Base-by-base conservation (phyloP, 2,888 invertebrate genomes). In the Heliconius erato region DNA sequence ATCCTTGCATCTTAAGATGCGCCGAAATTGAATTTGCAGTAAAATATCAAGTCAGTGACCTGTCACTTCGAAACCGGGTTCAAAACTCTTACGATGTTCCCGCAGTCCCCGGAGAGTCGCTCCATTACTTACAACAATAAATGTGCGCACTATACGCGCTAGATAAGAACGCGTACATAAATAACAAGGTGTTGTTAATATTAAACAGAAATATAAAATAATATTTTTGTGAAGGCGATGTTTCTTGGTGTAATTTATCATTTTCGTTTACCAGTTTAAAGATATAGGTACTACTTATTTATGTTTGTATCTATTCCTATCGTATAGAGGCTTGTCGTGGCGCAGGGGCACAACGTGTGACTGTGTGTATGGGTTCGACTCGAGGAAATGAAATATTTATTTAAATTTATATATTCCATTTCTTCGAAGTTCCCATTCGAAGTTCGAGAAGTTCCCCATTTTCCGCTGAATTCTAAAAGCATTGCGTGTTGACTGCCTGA, bases 101-200 rank as follows among this genome's bases (percentile, higher is more conserved):
- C 76, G 44, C 28, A 67, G 67, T 40, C 35, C 84, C 82, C 7
- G 72, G 84, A 79, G 78, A 80, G 69, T 40, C 67, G 63, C 79
- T 69, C 84, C 82, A 84, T 82, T 84, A 84, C 79, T 77, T 82
- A 72, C 81, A 65, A 72, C 77, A 77, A 77, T 82, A 83, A 82
- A 83, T 79, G 59, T 69, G 78, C 74, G 28, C 68, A 49, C 63
- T 78, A 80, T 65, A 84, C 78, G 80, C 49, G 74, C 35, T 28
- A 80, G 82, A 80, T 82, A 82, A 84, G 78, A 78, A 40, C 63
- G 77, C 69, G 71, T 84, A 80, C 78, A 78, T 69, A 82, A 82
- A 82, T 82, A 82, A 44, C 49, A 23, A 12, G 26, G 26, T 26
- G 23, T 44, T 35, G 59, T 54, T 28, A 32, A 74, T 74, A 32